Evolutionary conservation across 2,797 vertebrate genomes (phyloP).

Genomic region (Sebastolobus alascanus): DNA sequence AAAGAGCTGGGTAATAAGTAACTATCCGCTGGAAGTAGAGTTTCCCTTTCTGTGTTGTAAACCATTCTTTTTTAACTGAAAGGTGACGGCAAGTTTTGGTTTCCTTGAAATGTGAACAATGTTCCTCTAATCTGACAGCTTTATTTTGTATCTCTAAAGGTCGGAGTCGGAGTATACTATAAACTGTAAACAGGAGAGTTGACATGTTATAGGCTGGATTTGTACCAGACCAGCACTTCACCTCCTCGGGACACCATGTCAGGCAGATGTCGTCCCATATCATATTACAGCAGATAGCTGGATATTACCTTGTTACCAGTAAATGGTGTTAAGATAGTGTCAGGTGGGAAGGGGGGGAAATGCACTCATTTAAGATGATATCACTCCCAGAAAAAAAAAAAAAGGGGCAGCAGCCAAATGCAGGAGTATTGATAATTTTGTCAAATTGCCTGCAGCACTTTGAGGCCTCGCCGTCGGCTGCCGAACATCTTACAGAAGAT

Average conservation of each 20-base stretch:
- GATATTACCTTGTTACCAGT: slow-evolving; percentile 43
- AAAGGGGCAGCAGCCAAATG: slow-evolving; percentile 64
- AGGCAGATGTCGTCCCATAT: slow-evolving; percentile 5
- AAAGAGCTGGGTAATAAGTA: neutral
- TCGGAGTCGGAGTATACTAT: neutral
- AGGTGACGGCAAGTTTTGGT: slow-evolving; percentile 3
- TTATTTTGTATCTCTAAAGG: neutral
- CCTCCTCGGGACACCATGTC: neutral
- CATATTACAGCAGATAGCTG: slow-evolving; percentile 11
- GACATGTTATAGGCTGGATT: neutral
- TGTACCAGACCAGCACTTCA: neutral
- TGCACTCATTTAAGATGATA: slow-evolving; percentile 54
- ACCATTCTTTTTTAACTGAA: slow-evolving; percentile 14
- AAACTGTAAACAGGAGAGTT: neutral
- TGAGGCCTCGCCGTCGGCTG: slow-evolving; percentile 55
- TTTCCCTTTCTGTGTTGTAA: neutral
- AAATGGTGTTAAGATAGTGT: slow-evolving; percentile 59
- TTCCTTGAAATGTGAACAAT: slow-evolving; percentile 12
- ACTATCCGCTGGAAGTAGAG: neutral
- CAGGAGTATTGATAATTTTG: slow-evolving; percentile 71
- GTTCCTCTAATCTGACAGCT: neutral
- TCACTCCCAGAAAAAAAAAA: slow-evolving; percentile 29
- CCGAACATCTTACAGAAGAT: slow-evolving; percentile 69
- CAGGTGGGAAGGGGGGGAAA: slow-evolving; percentile 42
- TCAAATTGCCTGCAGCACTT: slow-evolving; percentile 79